Evolutionary conservation across 2,113 vertebrate genomes (phyloP).

Genomic region (Oncorhynchus kisutch): DNA sequence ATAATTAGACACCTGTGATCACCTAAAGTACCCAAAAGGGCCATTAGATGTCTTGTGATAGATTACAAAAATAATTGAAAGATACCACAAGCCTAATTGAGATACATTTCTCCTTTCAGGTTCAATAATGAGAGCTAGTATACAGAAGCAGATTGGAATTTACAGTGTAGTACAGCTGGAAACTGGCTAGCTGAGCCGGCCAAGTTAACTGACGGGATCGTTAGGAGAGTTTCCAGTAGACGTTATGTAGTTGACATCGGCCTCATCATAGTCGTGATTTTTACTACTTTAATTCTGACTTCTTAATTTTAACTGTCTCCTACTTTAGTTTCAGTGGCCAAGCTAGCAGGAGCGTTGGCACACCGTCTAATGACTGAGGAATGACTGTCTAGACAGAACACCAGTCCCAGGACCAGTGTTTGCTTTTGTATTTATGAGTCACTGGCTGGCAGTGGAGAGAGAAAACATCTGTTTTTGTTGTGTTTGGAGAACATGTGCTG

Average conservation of each 20-base stretch:
- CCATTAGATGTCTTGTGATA: too few species aligned
- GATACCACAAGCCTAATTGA: neutral
- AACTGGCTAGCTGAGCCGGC: constrained; percentile 33
- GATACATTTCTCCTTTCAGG: neutral
- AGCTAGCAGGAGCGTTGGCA: neutral
- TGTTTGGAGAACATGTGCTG: constrained; percentile 35
- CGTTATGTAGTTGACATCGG: constrained; percentile 36
- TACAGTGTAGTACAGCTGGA: constrained; percentile 38
- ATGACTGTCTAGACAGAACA: neutral
- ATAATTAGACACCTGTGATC: too few species aligned
- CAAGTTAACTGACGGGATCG: constrained; percentile 28
- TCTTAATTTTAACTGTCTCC: neutral
- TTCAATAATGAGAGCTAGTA: constrained; percentile 8
- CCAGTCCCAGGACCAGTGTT: constrained; percentile 7
- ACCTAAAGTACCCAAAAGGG: too few species aligned
- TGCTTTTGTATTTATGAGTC: constrained; percentile 59
- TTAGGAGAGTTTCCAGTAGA: constrained; percentile 50
- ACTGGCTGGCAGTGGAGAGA: constrained; percentile 17
- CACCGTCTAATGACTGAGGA: too few species aligned
- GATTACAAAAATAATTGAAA: too few species aligned
- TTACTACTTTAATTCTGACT: constrained; percentile 30
- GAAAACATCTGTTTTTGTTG: constrained; percentile 60
- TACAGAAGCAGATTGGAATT: constrained; percentile 35
- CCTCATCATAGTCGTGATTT: constrained; percentile 30
- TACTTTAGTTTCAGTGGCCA: neutral